These are phyloP conservation scores for Drosophila colorata DNA, from an alignment of 2,888 invertebrate species.

Conservation along the genomic window DNA sequence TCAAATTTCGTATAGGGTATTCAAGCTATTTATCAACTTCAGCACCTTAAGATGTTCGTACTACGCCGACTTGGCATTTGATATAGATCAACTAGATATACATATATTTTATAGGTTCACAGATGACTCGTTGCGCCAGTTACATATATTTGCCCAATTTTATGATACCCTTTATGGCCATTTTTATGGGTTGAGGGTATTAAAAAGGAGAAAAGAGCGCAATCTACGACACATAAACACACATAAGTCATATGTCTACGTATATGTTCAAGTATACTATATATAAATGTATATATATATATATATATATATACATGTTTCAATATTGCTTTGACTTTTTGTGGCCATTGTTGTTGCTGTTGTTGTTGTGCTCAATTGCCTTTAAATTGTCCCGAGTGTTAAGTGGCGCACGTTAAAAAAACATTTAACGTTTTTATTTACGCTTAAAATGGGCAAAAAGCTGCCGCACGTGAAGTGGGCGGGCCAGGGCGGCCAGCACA, in stretches of 20 bases:
- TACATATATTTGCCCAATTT: constrained; percentile 19
- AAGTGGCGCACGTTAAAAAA: constrained; percentile 80
- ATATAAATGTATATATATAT: constrained; percentile 6
- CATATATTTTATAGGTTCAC: not conserved
- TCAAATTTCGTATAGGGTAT: not conserved
- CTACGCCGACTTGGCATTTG: not conserved
- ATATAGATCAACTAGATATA: constrained; percentile 17
- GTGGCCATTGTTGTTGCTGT: constrained; percentile 53
- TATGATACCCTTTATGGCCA: constrained; percentile 29
- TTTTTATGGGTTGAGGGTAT: constrained; percentile 21
- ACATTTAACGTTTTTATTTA: constrained; percentile 81
- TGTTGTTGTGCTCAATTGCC: constrained; percentile 74
- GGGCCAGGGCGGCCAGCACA: constrained; percentile 7
- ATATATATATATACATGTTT: constrained; percentile 28
- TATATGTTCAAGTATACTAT: constrained; percentile 4
- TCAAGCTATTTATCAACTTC: not conserved
- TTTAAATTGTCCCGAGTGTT: constrained; percentile 79
- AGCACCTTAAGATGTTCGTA: not conserved
- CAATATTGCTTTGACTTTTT: constrained; percentile 46
- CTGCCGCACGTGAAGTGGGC: constrained; percentile 10
- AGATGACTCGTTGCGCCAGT: constrained; percentile 3
- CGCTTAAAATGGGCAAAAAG: constrained; percentile 60
- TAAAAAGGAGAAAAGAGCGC: constrained; percentile 11
- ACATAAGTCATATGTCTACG: constrained; percentile 20
- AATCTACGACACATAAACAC: constrained; percentile 21